phyloP scores from a whole-genome alignment of 2,113 vertebrate genomes.

The Narcine bancroftii region DNA sequence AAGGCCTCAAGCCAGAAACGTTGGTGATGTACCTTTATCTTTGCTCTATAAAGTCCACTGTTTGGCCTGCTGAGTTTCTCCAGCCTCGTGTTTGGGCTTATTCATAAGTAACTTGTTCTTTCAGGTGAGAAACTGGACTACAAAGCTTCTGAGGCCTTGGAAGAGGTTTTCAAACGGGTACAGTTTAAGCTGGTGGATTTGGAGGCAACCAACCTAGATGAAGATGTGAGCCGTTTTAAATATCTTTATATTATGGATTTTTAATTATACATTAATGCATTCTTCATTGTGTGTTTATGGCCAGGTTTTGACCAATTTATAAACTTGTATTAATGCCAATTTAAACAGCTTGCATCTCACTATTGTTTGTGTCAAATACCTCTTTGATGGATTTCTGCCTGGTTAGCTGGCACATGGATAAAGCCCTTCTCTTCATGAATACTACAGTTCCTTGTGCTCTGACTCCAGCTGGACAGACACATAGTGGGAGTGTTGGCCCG shows the following conservation, averaged over 20 bases:
- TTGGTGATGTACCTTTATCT: too few species aligned
- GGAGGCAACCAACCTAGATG: conserved; percentile 86
- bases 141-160: conserved; percentile 80
- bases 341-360: neutral
- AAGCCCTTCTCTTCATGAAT: neutral
- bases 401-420: neutral
- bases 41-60: too few species aligned
- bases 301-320: neutral
- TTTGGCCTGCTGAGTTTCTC: too few species aligned
- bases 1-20: too few species aligned
- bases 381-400: neutral
- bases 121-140: conserved; percentile 86
- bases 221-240: conserved; percentile 69
- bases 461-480: neutral
- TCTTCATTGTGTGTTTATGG: neutral
- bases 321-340: conserved; percentile 11
- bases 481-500: neutral
- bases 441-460: neutral
- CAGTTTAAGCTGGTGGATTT: conserved; percentile 85
- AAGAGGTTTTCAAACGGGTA: conserved; percentile 86
- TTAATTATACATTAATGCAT: neutral
- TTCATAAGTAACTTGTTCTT: neutral
- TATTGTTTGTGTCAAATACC: neutral
- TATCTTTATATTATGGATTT: neutral
- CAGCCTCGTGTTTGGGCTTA: neutral